These are phyloP conservation scores for Saguinus midas DNA, from an alignment of 2,113 vertebrate species.

Conservation along the genomic window DNA sequence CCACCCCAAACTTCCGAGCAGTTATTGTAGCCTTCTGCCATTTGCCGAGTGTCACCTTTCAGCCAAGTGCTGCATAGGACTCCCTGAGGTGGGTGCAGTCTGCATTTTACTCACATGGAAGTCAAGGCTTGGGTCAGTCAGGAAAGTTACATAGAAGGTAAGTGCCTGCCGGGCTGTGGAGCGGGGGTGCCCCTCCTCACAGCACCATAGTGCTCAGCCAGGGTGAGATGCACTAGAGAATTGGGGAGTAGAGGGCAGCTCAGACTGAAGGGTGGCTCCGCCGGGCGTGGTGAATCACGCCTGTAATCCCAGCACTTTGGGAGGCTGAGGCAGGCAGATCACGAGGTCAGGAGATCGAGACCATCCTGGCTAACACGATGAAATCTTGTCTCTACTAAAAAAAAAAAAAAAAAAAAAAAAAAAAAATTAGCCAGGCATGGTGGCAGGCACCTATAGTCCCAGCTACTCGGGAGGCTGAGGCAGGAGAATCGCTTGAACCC, in stretches of 20 bases:
- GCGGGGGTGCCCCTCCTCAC: too few relatives aligned
- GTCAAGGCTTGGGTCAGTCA: neutral
- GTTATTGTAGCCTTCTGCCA: neutral
- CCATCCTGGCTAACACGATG: too few relatives aligned
- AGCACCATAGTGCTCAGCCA: neutral
- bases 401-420: too few relatives aligned
- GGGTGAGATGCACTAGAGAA: neutral
- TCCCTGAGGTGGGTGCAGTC: fast-evolving
- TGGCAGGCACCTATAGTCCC: too few relatives aligned
- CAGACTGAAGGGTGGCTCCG: neutral
- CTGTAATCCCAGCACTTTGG: too few relatives aligned
- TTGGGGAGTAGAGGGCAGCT: neutral
- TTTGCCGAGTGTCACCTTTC: neutral
- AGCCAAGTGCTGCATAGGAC: fast-evolving
- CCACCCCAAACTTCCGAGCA: neutral
- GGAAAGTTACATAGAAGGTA: neutral
- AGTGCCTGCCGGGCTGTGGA: too few relatives aligned
- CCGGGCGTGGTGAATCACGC: too few relatives aligned
- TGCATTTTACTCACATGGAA: neutral
- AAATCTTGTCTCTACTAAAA: neutral
- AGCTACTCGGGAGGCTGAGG: too few relatives aligned
- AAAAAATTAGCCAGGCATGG: too few relatives aligned
- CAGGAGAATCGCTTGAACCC: too few relatives aligned
- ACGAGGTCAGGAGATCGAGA: too few relatives aligned
- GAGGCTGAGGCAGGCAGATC: too few relatives aligned